Evolutionary conservation across 2,888 invertebrate genomes (phyloP).

Genomic region (Acholoe squamosa): DNA sequence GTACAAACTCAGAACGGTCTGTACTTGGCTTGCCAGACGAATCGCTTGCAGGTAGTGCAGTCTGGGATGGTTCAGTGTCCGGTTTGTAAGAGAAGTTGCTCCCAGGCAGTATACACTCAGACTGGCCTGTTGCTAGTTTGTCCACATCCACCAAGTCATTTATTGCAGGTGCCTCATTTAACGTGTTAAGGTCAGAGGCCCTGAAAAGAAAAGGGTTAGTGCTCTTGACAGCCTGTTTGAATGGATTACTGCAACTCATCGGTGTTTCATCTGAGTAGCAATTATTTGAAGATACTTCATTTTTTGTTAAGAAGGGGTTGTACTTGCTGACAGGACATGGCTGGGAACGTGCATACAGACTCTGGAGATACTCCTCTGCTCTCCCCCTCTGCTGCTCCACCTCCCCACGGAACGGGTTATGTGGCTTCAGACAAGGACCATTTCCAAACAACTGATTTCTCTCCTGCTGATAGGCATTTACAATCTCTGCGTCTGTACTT

Average conservation of each 20-base stretch:
- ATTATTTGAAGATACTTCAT: neutral
- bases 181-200: neutral
- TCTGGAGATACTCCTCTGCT: constrained; percentile 23
- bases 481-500: neutral
- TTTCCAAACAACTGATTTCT: no score
- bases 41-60: neutral
- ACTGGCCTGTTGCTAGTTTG: neutral
- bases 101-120: constrained; percentile 5
- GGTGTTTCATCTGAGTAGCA: neutral
- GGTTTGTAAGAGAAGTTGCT: neutral
- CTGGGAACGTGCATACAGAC: neutral
- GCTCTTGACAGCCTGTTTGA: neutral
- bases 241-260: neutral
- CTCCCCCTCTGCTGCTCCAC: neutral
- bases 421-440: neutral
- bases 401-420: neutral
- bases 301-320: neutral
- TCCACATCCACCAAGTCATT: no score
- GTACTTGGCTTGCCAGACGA: neutral
- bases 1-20: constrained; percentile 30
- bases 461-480: neutral
- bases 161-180: neutral
- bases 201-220: constrained; percentile 8
- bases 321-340: neutral
- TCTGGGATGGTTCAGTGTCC: no score